These are phyloP conservation scores for Amorpha juglandis DNA, from an alignment of 2,888 invertebrate species.

Conservation along the genomic window DNA sequence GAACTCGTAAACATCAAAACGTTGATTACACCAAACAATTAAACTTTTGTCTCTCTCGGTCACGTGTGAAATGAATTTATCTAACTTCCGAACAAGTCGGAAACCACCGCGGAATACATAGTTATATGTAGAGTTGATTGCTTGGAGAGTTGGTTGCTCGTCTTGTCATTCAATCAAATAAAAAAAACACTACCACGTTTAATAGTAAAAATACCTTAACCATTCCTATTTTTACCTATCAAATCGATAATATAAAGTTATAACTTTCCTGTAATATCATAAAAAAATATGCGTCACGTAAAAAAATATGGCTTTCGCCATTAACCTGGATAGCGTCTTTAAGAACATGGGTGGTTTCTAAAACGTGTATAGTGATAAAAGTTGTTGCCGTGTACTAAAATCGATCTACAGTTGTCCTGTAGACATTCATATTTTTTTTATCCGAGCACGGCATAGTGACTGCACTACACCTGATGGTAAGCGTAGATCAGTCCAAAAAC, in stretches of 20 bases:
- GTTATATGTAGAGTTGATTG: background rate
- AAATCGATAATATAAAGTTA: background rate
- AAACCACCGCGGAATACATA: background rate
- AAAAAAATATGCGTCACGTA: slow-evolving; percentile 3
- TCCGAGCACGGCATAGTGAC: too few relatives aligned
- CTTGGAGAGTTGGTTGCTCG: too few relatives aligned
- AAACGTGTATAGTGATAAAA: too few relatives aligned
- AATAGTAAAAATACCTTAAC: too few relatives aligned
- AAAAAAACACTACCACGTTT: too few relatives aligned
- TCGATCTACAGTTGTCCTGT: too few relatives aligned
- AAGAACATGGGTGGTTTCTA: background rate
- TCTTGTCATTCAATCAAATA: too few relatives aligned
- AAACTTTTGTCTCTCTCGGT: background rate
- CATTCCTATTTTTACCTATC: background rate
- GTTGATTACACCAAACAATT: background rate
- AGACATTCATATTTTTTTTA: too few relatives aligned
- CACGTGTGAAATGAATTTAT: slow-evolving; percentile 7
- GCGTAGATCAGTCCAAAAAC: too few relatives aligned
- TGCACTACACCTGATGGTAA: too few relatives aligned
- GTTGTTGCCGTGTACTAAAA: too few relatives aligned
- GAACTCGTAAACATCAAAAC: too few relatives aligned
- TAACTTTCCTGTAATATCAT: slow-evolving; percentile 4
- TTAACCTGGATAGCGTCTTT: slow-evolving; percentile 5
- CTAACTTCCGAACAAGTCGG: background rate
- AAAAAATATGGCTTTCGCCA: background rate